Conservation (phyloP, 2,113 vertebrate species). For the Sapajus apella region DNA sequence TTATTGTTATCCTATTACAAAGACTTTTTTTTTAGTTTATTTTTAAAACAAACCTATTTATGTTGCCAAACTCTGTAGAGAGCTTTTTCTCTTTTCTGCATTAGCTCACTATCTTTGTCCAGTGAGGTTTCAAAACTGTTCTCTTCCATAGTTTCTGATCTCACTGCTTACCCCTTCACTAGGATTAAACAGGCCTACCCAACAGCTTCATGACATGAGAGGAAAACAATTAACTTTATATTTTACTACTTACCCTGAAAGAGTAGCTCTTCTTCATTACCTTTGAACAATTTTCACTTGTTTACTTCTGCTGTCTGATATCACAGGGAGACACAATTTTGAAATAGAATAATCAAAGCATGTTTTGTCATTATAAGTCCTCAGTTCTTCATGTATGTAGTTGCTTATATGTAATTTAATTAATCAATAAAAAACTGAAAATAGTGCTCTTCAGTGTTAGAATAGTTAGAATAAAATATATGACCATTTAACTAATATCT, state of each 20-base stretch:
- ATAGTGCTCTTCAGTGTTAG: not conserved
- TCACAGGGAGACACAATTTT: not conserved
- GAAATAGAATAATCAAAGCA: not conserved
- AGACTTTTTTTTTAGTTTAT: not conserved
- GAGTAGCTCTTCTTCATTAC: not conserved
- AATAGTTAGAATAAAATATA: not conserved
- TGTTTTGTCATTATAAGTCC: not conserved
- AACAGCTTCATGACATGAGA: not conserved
- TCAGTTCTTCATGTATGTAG: not conserved
- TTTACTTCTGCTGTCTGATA: not conserved
- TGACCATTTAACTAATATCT: not conserved
- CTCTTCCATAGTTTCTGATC: not conserved
- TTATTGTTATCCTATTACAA: not conserved
- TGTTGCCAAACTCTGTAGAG: not conserved
- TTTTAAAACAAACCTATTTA: not conserved
- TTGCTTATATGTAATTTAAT: not conserved
- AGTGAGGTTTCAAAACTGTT: not conserved
- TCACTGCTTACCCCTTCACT: not conserved
- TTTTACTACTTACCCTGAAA: not conserved
- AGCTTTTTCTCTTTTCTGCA: not conserved
- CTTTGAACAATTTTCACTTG: not conserved
- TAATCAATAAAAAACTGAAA: not conserved
- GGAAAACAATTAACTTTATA: not conserved
- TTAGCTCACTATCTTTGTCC: not conserved
- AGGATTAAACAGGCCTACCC: not conserved